Conservation (phyloP, 2,113 vertebrate genomes). For the Harpagus bidentatus region DNA sequence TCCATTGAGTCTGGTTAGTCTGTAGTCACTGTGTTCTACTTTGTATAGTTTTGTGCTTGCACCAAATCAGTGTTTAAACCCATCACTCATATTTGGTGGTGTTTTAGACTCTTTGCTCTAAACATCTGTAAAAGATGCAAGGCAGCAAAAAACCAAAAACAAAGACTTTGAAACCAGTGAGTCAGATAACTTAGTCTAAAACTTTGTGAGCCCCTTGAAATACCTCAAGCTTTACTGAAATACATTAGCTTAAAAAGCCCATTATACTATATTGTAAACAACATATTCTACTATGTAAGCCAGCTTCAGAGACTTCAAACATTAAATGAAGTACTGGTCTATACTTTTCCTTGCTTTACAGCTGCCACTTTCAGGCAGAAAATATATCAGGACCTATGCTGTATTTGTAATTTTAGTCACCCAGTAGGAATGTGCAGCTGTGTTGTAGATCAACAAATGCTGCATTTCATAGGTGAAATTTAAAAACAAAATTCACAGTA, state of each 20-base stretch:
- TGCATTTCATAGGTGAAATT: not conserved
- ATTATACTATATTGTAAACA: not conserved
- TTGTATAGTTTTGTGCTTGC: not conserved
- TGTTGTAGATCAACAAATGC: not conserved
- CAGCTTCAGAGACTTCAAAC: not conserved
- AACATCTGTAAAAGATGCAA: not conserved
- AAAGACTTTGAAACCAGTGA: not conserved
- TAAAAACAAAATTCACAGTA: not conserved
- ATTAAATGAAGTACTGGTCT: not conserved
- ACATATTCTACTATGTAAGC: not conserved
- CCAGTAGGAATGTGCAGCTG: not conserved
- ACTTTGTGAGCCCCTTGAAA: not conserved
- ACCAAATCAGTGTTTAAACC: not conserved
- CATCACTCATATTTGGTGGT: not conserved
- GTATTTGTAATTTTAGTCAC: not conserved
- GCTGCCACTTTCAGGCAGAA: not conserved
- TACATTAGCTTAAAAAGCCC: not conserved
- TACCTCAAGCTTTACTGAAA: not conserved
- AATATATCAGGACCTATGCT: not conserved
- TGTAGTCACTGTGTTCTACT: not conserved
- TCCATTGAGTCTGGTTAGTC: not conserved
- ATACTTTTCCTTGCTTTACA: not conserved
- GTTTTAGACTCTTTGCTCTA: not conserved
- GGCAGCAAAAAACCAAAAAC: not conserved
- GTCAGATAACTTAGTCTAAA: not conserved